Percentiles rank a stretch among this genome's conserved stretches.
These are phyloP conservation scores for Macquaria ambigua DNA, from an alignment of 2,113 vertebrate species.

Conservation along the genomic window DNA sequence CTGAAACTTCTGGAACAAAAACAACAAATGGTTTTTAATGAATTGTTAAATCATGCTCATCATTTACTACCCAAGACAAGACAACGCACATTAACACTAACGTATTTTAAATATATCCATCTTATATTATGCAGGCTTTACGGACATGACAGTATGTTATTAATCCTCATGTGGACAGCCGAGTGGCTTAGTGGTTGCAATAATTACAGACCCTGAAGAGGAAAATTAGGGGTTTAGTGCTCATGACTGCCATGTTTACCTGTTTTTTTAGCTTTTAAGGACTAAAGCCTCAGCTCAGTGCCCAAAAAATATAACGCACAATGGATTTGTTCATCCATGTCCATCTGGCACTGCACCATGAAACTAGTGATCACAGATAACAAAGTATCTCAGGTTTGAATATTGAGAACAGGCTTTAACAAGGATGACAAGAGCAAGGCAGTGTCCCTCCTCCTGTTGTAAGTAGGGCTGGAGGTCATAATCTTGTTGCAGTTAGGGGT, in stretches of 20 bases:
- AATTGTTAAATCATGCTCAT: neutral
- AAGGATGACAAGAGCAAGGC: neutral
- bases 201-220: neutral
- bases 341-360: neutral
- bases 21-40: neutral
- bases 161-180: neutral
- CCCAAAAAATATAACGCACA: neutral
- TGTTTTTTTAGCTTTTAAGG: neutral
- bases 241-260: constrained; percentile 3
- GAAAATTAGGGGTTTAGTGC: neutral
- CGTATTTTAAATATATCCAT: neutral
- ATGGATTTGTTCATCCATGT: neutral
- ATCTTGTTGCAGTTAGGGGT: neutral
- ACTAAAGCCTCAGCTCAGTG: neutral
- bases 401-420: neutral
- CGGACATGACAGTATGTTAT: neutral
- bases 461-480: neutral
- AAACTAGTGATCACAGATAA: neutral
- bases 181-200: neutral
- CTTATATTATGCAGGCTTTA: neutral
- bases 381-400: neutral
- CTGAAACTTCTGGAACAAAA: neutral
- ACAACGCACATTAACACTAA: neutral
- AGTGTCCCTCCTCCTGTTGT: neutral
- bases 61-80: neutral